Percentiles rank a stretch among this genome's conserved stretches.
These are phyloP conservation scores for Eulemur mongoz DNA, from an alignment of 2,797 vertebrate genomes.

Conservation along the genomic window DNA sequence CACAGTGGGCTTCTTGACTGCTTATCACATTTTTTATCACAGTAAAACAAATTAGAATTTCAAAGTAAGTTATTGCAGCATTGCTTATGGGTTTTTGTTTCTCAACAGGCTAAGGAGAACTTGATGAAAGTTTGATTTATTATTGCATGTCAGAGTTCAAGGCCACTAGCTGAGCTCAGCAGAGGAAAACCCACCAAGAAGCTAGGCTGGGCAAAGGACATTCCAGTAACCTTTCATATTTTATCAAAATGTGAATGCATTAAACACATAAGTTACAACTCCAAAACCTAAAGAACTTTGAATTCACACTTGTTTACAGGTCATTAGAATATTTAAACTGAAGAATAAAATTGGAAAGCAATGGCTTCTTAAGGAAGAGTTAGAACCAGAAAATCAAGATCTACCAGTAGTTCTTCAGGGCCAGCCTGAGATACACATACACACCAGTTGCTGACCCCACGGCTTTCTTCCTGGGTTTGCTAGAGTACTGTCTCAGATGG, in stretches of 20 bases:
- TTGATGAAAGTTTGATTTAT: constrained; percentile 74
- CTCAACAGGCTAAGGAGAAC: constrained; percentile 71
- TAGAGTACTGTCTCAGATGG: neutral
- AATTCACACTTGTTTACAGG: neutral
- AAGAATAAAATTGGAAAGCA: constrained; percentile 50
- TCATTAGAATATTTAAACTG: constrained; percentile 6
- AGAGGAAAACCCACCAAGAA: constrained; percentile 52
- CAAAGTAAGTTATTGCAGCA: constrained; percentile 74
- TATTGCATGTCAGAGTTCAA: constrained; percentile 69
- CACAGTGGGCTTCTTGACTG: constrained; percentile 64
- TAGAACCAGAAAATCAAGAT: constrained; percentile 43
- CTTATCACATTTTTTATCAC: constrained; percentile 74
- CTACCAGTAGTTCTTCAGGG: neutral
- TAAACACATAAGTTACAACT: neutral
- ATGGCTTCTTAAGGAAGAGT: constrained; percentile 31
- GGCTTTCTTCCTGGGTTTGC: constrained; percentile 20
- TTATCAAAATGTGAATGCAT: constrained; percentile 52
- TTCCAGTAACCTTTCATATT: constrained; percentile 54
- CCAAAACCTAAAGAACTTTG: constrained; percentile 37
- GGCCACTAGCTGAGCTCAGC: constrained; percentile 50
- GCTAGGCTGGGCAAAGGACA: constrained; percentile 40
- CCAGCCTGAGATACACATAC: neutral
- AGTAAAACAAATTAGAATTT: constrained; percentile 79
- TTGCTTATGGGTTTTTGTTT: constrained; percentile 71
- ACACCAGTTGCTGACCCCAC: neutral